Percentiles rank a stretch among this genome's conserved stretches.
Evolutionary conservation across 2,797 vertebrate genomes (phyloP).

Genomic region (Silurus lanzhouensis): DNA sequence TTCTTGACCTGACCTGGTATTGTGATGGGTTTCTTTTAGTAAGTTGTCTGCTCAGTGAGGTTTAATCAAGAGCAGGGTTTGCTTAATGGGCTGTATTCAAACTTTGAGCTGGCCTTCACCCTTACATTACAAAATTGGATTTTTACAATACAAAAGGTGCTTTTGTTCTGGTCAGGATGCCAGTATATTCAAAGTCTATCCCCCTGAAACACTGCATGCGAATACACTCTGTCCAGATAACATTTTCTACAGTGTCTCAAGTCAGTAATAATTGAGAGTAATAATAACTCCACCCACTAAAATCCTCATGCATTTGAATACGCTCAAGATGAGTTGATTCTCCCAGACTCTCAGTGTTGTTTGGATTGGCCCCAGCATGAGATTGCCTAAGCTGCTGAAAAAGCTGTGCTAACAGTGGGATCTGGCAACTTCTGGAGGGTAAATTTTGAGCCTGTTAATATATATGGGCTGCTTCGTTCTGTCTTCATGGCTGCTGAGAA

Average conservation of each 20-base stretch:
- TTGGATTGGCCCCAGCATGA: not conserved
- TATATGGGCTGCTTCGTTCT: not conserved
- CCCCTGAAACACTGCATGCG: not conserved
- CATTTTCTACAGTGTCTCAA: not conserved
- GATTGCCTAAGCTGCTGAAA: not conserved
- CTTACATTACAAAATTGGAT: too few species aligned
- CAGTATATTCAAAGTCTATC: not conserved
- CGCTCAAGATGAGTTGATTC: not conserved
- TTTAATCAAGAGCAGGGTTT: not conserved
- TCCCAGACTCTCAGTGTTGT: not conserved
- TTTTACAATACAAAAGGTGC: not conserved
- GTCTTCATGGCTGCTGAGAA: not conserved
- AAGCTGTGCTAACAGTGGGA: not conserved
- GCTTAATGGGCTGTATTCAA: not conserved
- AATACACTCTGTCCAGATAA: not conserved
- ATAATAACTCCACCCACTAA: not conserved
- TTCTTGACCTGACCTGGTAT: not conserved
- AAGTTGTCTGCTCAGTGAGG: not conserved
- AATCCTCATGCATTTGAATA: not conserved
- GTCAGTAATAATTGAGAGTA: too few species aligned
- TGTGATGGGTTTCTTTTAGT: not conserved
- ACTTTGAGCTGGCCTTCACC: not conserved
- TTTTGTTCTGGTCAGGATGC: not conserved
- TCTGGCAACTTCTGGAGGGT: not conserved
- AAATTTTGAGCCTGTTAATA: not conserved